These are phyloP conservation scores for Pangasius krempfi DNA, from an alignment of 2,797 vertebrate genomes.

Conservation along the genomic window DNA sequence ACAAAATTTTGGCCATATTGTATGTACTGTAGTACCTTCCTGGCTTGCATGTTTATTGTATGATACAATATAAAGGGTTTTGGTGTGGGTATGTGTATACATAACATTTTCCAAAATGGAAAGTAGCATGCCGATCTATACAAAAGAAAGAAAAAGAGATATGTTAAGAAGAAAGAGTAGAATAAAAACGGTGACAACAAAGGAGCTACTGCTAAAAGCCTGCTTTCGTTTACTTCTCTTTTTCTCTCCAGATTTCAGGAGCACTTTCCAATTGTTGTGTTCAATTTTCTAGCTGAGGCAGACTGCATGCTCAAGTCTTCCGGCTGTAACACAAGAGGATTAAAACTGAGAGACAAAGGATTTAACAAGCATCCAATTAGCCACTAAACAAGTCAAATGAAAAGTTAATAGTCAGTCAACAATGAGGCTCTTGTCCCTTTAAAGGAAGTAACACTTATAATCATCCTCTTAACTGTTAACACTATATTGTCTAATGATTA, in stretches of 20 bases:
- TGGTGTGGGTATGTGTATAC: neutral
- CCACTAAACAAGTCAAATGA: constrained; percentile 51
- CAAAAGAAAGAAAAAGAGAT: neutral
- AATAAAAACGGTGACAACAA: neutral
- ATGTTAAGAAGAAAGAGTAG: neutral
- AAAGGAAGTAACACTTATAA: constrained; percentile 35
- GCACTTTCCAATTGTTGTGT: constrained; percentile 8
- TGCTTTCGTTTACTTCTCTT: constrained; percentile 8
- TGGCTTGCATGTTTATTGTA: neutral
- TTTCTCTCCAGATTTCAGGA: constrained; percentile 51
- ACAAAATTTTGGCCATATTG: neutral
- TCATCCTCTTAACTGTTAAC: constrained; percentile 12
- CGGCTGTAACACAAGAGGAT: constrained; percentile 43
- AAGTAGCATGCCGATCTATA: neutral
- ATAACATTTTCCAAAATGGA: neutral
- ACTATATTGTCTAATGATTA: neutral
- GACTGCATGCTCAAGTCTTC: constrained; percentile 31
- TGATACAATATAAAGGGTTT: neutral
- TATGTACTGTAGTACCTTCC: neutral
- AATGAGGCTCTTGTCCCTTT: constrained; percentile 38
- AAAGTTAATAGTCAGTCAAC: constrained; percentile 51
- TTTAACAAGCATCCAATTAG: constrained; percentile 60
- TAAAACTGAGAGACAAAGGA: constrained; percentile 47
- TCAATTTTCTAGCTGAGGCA: constrained; percentile 21
- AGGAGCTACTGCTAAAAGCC: neutral